A percentile compares a stretch with the other conserved stretches of the same genome.
phyloP scores from a whole-genome alignment of 2,888 invertebrate genomes.

The Acrobasis repandana region DNA sequence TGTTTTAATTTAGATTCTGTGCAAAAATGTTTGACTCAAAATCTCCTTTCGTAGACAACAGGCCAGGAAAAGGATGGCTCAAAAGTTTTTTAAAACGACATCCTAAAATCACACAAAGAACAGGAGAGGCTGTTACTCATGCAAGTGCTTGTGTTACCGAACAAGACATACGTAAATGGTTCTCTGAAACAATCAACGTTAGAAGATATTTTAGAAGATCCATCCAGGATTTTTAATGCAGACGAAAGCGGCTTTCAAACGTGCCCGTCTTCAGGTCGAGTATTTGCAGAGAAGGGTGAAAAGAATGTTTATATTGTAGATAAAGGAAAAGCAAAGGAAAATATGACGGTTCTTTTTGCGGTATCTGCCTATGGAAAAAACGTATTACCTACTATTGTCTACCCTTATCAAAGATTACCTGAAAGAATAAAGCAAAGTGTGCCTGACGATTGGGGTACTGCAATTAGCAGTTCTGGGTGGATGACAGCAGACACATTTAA shows the following conservation, averaged over 20 bases:
- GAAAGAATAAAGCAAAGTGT: constrained; percentile 15
- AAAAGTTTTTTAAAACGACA: constrained; percentile 28
- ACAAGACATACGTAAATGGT: constrained; percentile 29
- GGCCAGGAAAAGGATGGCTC: constrained; percentile 30
- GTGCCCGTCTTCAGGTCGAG: constrained; percentile 28
- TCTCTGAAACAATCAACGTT: constrained; percentile 27
- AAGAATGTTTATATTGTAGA: constrained; percentile 27
- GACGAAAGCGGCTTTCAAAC: constrained; percentile 32
- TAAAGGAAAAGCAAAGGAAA: constrained; percentile 30
- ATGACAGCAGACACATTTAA: constrained; percentile 11
- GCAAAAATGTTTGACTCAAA: too few relatives aligned
- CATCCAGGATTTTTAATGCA: constrained; percentile 32
- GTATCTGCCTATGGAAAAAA: neutral
- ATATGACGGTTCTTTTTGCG: constrained; percentile 26
- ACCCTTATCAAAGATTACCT: constrained; percentile 9
- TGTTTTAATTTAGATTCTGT: too few relatives aligned
- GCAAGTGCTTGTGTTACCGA: constrained; percentile 31
- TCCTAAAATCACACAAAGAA: constrained; percentile 27
- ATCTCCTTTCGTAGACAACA: constrained; percentile 28
- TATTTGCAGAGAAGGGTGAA: constrained; percentile 26
- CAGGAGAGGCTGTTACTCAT: constrained; percentile 30
- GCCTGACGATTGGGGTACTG: constrained; percentile 11
- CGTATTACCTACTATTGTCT: neutral
- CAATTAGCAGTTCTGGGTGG: constrained; percentile 7
- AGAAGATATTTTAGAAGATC: constrained; percentile 32